Percentiles rank a stretch among this genome's conserved stretches.
Evolutionary conservation across 2,113 vertebrate species (phyloP).

Genomic region (Dryoscopus gambensis): DNA sequence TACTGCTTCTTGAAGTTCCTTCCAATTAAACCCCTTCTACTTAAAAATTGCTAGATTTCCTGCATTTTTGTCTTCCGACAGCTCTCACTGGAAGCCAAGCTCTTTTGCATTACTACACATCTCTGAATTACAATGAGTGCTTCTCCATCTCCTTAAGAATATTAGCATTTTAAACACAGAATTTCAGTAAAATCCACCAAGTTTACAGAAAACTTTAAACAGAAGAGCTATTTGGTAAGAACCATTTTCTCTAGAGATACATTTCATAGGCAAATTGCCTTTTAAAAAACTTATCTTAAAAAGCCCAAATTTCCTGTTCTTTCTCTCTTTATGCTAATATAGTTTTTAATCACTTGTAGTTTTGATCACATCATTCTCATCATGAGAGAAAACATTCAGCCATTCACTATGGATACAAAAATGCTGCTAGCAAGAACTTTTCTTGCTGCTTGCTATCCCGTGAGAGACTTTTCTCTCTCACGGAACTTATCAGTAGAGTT

Average conservation of each 20-base stretch:
- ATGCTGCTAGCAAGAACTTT: too few species aligned
- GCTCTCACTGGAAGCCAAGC: neutral
- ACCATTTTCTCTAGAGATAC: neutral
- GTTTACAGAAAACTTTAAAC: neutral
- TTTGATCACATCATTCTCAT: neutral
- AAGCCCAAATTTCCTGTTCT: neutral
- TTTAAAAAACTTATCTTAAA: neutral
- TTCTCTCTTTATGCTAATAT: neutral
- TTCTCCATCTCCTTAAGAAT: neutral
- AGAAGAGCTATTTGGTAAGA: neutral
- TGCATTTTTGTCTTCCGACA: neutral
- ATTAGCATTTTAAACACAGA: neutral
- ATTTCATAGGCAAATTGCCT: neutral
- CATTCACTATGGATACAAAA: too few species aligned
- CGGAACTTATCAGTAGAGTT: too few species aligned
- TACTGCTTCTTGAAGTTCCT: neutral
- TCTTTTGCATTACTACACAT: neutral
- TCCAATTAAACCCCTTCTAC: neutral
- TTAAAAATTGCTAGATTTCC: neutral
- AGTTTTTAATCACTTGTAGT: neutral
- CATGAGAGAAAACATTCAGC: neutral
- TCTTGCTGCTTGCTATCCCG: too few species aligned
- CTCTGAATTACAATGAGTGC: neutral
- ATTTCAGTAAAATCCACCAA: neutral
- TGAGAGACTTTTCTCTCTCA: too few species aligned